A percentile compares a stretch with the other conserved stretches of the same genome.
These are phyloP conservation scores for Prenolepis imparis DNA, from an alignment of 2,888 invertebrate species.

Conservation along the genomic window DNA sequence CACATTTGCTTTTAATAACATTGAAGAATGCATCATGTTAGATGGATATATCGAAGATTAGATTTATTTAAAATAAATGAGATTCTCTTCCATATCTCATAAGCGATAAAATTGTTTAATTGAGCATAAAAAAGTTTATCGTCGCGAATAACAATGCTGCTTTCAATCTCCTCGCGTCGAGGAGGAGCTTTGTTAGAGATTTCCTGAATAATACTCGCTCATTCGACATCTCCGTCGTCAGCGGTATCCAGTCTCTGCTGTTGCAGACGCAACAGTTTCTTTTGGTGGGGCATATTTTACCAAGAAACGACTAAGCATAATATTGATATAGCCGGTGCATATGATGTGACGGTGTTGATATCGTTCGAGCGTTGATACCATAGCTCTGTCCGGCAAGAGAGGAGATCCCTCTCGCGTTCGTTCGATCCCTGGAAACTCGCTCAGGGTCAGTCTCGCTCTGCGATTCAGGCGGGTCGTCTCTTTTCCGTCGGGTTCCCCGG, in stretches of 20 bases:
- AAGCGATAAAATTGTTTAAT: background rate
- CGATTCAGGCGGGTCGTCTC: slow-evolving; percentile 54
- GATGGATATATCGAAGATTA: background rate
- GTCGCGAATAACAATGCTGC: background rate
- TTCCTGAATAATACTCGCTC: slow-evolving; percentile 28
- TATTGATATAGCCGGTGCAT: slow-evolving; percentile 79
- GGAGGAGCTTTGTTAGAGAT: slow-evolving; percentile 25
- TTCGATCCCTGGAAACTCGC: slow-evolving; percentile 72
- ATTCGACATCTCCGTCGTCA: slow-evolving; percentile 37
- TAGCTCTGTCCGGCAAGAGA: slow-evolving; percentile 51
- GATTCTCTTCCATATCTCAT: background rate
- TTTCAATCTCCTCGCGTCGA: background rate
- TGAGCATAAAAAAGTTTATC: background rate
- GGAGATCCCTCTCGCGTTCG: slow-evolving; percentile 58
- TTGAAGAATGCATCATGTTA: background rate
- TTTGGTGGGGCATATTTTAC: slow-evolving; percentile 75
- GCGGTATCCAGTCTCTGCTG: slow-evolving; percentile 57
- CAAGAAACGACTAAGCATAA: slow-evolving; percentile 81
- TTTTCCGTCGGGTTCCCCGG: slow-evolving; percentile 65
- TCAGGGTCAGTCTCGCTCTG: slow-evolving; percentile 50
- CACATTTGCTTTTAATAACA: background rate
- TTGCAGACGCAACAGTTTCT: slow-evolving; percentile 76
- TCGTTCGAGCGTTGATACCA: slow-evolving; percentile 72
- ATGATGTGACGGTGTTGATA: slow-evolving; percentile 71
- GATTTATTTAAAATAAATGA: background rate